Evolutionary conservation across 1,140 invertebrate genomes (phyloP).

Genomic region (Phocides pigmalion): DNA sequence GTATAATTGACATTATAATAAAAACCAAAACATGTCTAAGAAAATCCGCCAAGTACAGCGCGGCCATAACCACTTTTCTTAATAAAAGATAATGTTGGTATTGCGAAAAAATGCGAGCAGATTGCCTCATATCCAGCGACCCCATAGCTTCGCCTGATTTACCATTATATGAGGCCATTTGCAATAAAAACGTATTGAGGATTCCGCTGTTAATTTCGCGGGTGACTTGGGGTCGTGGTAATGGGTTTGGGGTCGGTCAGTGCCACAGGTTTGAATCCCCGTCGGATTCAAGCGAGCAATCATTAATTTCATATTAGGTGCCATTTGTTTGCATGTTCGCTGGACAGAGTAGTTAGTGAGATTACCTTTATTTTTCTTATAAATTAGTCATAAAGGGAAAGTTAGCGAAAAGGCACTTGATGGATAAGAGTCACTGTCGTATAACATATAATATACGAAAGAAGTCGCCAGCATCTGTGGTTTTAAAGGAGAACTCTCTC

Average conservation of each 20-base stretch:
- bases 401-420: no score
- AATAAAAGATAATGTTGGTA: conserved; percentile 69
- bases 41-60: conserved; percentile 3
- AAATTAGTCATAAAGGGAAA: no score
- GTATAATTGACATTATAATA: neutral
- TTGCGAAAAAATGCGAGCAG: conserved; percentile 43
- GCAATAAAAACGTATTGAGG: conserved; percentile 66
- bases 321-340: conserved; percentile 28
- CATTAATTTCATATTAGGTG: conserved; percentile 34
- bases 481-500: no score
- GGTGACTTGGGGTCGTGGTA: conserved; percentile 27
- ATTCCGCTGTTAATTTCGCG: conserved; percentile 40
- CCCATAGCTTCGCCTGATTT: conserved; percentile 51
- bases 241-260: conserved; percentile 18
- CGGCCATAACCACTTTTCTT: conserved; percentile 69
- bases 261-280: conserved; percentile 33
- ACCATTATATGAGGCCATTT: conserved; percentile 64
- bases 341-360: neutral
- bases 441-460: no score
- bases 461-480: no score
- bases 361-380: no score
- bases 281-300: conserved; percentile 5
- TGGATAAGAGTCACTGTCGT: no score
- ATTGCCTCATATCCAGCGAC: conserved; percentile 36
- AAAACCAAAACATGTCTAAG: neutral